Percentiles rank a stretch among this genome's conserved stretches.
phyloP scores from a whole-genome alignment of 2,888 invertebrate genomes.

The Callimorpha dominula region DNA sequence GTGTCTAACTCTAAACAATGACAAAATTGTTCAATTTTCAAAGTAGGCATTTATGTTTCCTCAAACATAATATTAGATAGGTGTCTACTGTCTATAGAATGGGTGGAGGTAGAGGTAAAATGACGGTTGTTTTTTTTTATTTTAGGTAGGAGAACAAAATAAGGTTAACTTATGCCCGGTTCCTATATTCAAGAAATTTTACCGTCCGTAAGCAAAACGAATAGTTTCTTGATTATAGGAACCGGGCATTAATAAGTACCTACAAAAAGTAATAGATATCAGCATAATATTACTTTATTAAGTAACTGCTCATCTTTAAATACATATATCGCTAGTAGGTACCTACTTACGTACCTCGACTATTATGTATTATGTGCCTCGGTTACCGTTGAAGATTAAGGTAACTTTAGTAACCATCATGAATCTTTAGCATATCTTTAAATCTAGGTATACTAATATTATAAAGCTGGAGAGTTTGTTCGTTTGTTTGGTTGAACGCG shows the following conservation, averaged over 20 bases:
- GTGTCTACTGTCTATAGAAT: background rate
- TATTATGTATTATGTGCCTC: too few species aligned
- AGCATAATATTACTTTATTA: background rate
- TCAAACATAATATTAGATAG: background rate
- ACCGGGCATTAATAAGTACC: background rate
- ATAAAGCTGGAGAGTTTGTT: too few species aligned
- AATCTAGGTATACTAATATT: too few species aligned
- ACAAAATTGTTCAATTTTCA: constrained; percentile 21
- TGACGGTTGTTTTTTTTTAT: background rate
- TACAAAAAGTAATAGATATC: background rate
- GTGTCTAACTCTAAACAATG: constrained; percentile 9
- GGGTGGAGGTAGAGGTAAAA: background rate
- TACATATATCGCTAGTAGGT: background rate
- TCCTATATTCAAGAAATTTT: too few species aligned
- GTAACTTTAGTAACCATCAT: background rate
- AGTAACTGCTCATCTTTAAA: background rate
- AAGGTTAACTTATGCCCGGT: background rate
- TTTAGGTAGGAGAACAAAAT: background rate
- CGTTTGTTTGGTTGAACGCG: too few species aligned
- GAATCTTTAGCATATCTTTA: background rate
- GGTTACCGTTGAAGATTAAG: background rate
- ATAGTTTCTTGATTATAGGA: too few species aligned
- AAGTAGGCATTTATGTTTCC: constrained; percentile 17
- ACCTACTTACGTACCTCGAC: background rate
- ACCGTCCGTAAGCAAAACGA: too few species aligned